These are phyloP conservation scores for Plagodis pulveraria DNA, from an alignment of 2,888 invertebrate species.

Conservation along the genomic window DNA sequence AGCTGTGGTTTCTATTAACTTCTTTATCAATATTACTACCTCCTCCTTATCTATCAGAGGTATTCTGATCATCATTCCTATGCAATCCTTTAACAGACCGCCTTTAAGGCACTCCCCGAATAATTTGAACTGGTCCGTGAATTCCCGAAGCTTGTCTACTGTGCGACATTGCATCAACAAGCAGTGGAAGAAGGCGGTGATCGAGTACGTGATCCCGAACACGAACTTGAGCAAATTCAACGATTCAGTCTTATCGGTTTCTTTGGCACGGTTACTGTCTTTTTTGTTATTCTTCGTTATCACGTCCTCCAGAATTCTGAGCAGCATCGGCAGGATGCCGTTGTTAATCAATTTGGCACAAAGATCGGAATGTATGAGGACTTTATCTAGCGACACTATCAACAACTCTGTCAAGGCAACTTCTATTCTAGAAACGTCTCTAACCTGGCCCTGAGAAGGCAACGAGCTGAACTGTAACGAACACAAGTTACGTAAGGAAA, in stretches of 20 bases:
- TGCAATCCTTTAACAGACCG: slow-evolving; percentile 81
- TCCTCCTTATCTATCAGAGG: slow-evolving; percentile 67
- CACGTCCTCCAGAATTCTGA: slow-evolving; percentile 85
- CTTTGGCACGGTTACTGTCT: slow-evolving; percentile 55
- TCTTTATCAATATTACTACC: slow-evolving; percentile 73
- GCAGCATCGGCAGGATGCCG: slow-evolving; percentile 86
- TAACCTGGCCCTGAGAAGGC: slow-evolving; percentile 54
- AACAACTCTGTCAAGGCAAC: slow-evolving; percentile 84
- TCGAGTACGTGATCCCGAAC: slow-evolving; percentile 85
- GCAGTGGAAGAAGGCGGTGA: slow-evolving; percentile 85
- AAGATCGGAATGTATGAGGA: slow-evolving; percentile 78
- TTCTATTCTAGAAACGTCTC: slow-evolving; percentile 78
- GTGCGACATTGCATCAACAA: slow-evolving; percentile 82
- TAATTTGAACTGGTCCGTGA: slow-evolving; percentile 84
- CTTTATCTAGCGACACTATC: slow-evolving; percentile 84
- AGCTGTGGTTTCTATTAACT: slow-evolving; percentile 84
- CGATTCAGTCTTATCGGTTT: slow-evolving; percentile 68
- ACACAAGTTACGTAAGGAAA: slow-evolving; percentile 85
- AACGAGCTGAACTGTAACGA: slow-evolving; percentile 85
- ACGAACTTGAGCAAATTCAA: slow-evolving; percentile 84
- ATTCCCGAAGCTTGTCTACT: slow-evolving; percentile 81
- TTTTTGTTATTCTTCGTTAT: slow-evolving; percentile 69
- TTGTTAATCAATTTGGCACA: slow-evolving; percentile 85
- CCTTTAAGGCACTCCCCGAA: slow-evolving; percentile 86
- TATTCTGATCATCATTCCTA: slow-evolving; percentile 81